Conservation (phyloP, 2,797 vertebrate genomes). For the Lepilemur ruficaudatus region DNA sequence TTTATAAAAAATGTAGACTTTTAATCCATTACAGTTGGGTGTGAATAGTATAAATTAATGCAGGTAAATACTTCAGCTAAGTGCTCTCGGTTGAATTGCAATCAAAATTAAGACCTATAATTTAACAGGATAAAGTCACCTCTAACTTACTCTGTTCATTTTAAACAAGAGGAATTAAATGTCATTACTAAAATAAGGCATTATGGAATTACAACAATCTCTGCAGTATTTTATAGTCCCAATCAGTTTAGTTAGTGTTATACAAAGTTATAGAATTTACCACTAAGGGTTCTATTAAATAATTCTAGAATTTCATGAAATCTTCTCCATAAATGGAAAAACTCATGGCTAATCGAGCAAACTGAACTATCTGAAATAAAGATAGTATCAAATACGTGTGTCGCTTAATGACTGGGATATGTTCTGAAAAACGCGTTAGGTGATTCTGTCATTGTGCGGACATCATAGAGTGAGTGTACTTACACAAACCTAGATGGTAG, state of each 20-base stretch:
- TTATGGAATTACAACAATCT: slow-evolving; percentile 48
- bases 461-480: not conserved
- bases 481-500: not conserved
- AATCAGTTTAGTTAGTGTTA: slow-evolving; percentile 35
- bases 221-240: slow-evolving; percentile 28
- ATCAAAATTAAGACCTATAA: slow-evolving; percentile 64
- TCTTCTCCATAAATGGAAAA: slow-evolving; percentile 27
- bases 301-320: slow-evolving; percentile 56
- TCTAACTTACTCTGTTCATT: slow-evolving; percentile 63
- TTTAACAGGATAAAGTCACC: slow-evolving; percentile 71
- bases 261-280: slow-evolving; percentile 57
- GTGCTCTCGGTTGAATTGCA: slow-evolving; percentile 59
- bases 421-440: not conserved
- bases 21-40: slow-evolving; percentile 1
- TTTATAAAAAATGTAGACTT: slow-evolving; percentile 56
- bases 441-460: not conserved
- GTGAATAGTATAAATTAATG: slow-evolving; percentile 65
- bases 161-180: slow-evolving; percentile 68
- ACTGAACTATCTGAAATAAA: slow-evolving; percentile 1
- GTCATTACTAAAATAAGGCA: slow-evolving; percentile 59
- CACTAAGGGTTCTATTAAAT: not conserved
- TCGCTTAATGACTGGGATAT: not conserved
- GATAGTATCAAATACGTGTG: not conserved
- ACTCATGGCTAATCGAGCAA: not conserved
- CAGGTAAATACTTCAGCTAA: slow-evolving; percentile 65